Evolutionary conservation across 2,797 vertebrate species (phyloP), one percentile per base, ranked within the genome.

Genomic region (Mus caroli): DNA sequence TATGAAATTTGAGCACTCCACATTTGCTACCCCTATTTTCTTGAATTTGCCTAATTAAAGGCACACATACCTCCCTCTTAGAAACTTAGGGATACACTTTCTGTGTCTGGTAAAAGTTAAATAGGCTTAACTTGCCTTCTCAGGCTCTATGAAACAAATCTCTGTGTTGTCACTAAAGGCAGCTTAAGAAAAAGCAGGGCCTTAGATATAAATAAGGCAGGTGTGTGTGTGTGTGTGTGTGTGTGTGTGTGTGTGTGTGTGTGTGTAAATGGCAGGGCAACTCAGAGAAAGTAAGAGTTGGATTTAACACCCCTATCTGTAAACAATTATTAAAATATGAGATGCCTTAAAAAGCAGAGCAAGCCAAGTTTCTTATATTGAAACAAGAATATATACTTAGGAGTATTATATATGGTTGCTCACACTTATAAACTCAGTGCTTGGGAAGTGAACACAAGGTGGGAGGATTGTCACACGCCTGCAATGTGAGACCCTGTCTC

Each of bases 241-340:
- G 69, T 71, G 69, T 71, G 69, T 71, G n/a, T 71, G 69, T 71
- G 34, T 71, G 69, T 71, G 69, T 71, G 67, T 71, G 67, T 71
- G 37, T 73, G 69, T 73, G 69, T 73, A 9, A 40, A 24, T 87
- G 24, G 91, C 19, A 22, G 73, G 13, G 4, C 67, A 78, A 80
- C 34, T 76, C 22, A n/a, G 11, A n/a, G 43, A 83, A 92, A 75
- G 40, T 91, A 85, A 91, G 82, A 79, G 22, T 64, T 92, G 20
- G 54, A 84, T 43, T 90, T 67, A 71, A 40, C 56, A 90, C 56
- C 76, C 92, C 75, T 54, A 34, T 58, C 11, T 62, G 56, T n/a
- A 83, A 92, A 71, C n/a, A 93, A 64, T 94, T 92, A 40, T 88
- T 78, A 62, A 87, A 90, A 67, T 62, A 56, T 13, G n/a, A 94